Percentiles rank a stretch among this genome's conserved stretches.
Conservation (phyloP, 2,888 invertebrate genomes). For the Tryphoninae sp. region DNA sequence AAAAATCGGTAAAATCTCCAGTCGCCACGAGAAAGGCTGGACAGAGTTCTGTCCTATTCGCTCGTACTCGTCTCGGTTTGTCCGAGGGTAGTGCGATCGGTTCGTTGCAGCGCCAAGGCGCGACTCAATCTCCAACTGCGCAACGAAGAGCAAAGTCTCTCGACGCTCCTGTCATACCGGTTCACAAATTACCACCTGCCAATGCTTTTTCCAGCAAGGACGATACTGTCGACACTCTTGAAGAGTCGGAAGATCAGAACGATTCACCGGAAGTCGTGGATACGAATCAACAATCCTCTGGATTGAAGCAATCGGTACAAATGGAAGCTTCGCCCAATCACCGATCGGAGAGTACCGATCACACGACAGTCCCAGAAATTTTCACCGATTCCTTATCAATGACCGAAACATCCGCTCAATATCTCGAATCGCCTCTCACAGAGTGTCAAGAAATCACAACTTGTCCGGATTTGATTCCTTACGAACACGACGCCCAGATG, state of each 20-base stretch:
- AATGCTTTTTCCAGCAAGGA: slow-evolving; percentile 95
- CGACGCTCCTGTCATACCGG: slow-evolving; percentile 91
- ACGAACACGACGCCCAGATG: slow-evolving; percentile 71
- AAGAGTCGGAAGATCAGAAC: slow-evolving; percentile 82
- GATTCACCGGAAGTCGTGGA: slow-evolving; percentile 40
- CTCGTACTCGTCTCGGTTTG: slow-evolving; percentile 89
- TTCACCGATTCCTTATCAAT: slow-evolving; percentile 77
- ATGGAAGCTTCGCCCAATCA: slow-evolving; percentile 75
- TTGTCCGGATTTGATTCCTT: slow-evolving; percentile 75
- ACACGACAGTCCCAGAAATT: slow-evolving; percentile 76
- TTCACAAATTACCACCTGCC: slow-evolving; percentile 90
- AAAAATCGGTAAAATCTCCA: slow-evolving; percentile 84
- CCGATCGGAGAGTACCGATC: slow-evolving; percentile 77
- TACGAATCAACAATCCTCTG: background rate
- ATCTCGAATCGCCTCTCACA: slow-evolving; percentile 78
- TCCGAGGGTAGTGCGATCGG: slow-evolving; percentile 92
- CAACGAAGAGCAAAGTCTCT: slow-evolving; percentile 91
- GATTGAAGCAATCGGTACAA: slow-evolving; percentile 64
- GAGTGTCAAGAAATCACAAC: slow-evolving; percentile 77
- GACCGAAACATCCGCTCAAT: slow-evolving; percentile 78
- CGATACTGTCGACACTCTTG: slow-evolving; percentile 91
- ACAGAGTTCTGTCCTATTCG: slow-evolving; percentile 90
- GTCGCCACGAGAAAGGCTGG: slow-evolving; percentile 87
- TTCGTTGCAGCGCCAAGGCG: slow-evolving; percentile 89
- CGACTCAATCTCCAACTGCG: slow-evolving; percentile 88